Evolutionary conservation across 2,113 vertebrate genomes (phyloP).

Genomic region (Sturnira hondurensis): DNA sequence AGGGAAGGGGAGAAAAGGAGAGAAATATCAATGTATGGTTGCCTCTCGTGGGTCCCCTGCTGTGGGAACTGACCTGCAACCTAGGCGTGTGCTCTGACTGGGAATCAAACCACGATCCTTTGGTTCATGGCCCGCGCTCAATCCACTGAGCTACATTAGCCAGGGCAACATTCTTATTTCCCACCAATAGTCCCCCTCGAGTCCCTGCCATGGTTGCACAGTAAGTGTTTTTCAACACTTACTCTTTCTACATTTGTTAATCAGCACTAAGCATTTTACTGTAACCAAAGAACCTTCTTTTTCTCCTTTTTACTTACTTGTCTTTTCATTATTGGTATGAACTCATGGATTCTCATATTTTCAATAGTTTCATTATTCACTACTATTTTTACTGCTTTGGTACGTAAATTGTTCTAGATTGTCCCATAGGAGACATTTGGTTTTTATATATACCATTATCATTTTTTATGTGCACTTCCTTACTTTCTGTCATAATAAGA

Average conservation of each 20-base stretch:
- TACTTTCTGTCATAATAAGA: neutral
- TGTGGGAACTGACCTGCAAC: no score
- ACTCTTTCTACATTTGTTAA: neutral
- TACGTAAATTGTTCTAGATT: neutral
- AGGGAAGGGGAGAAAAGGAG: no score
- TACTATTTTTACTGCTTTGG: neutral
- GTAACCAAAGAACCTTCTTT: neutral
- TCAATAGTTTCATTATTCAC: neutral
- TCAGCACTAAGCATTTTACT: neutral
- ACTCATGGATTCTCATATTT: neutral
- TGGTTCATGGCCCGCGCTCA: no score
- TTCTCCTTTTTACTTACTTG: neutral
- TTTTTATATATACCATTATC: neutral
- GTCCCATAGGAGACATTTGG: neutral
- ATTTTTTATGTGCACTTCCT: neutral
- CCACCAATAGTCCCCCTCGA: neutral
- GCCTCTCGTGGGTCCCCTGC: no score
- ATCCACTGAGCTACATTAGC: no score
- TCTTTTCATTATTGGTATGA: neutral
- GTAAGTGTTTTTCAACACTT: neutral
- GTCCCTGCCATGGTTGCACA: neutral
- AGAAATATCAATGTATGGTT: no score
- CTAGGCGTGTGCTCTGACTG: no score
- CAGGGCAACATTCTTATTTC: neutral
- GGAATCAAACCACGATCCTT: no score